Conservation (phyloP, 2,797 vertebrate species). For the Chloroceryle amazona region DNA sequence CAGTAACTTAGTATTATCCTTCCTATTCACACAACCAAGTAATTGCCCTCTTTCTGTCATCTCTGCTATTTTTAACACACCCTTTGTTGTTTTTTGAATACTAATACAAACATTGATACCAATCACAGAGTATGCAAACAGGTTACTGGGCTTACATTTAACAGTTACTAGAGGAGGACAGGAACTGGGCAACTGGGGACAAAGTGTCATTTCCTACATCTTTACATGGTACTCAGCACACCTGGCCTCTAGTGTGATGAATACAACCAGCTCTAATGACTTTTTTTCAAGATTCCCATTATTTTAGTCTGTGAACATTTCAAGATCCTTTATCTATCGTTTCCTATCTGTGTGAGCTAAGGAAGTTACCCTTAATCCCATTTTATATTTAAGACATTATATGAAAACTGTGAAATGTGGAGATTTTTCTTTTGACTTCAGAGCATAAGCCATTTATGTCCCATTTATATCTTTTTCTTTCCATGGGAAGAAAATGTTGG, state of each 20-base stretch:
- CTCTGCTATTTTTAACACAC: slow-evolving; percentile 71
- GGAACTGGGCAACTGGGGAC: not conserved
- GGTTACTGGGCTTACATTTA: slow-evolving; percentile 46
- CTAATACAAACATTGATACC: slow-evolving; percentile 73
- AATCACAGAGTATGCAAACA: slow-evolving; percentile 67
- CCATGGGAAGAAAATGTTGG: not conserved
- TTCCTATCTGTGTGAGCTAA: not conserved
- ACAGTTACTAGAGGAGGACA: not conserved
- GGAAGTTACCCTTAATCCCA: not conserved
- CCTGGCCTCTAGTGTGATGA: not conserved
- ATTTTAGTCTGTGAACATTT: not conserved
- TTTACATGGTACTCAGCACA: not conserved
- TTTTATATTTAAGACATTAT: not conserved
- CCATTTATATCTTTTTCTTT: not conserved
- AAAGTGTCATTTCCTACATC: not conserved
- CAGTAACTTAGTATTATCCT: slow-evolving; percentile 68
- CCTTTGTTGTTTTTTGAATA: slow-evolving; percentile 72
- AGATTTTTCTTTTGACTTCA: not conserved
- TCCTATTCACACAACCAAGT: slow-evolving; percentile 63
- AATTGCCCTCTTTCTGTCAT: slow-evolving; percentile 74
- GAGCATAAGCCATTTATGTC: not conserved
- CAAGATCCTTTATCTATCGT: not conserved
- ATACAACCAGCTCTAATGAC: not conserved
- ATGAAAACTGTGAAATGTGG: not conserved
- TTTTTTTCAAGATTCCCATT: not conserved